Evolutionary conservation across 2,888 invertebrate species (phyloP).

Genomic region (Sinhomidia bicolor): DNA sequence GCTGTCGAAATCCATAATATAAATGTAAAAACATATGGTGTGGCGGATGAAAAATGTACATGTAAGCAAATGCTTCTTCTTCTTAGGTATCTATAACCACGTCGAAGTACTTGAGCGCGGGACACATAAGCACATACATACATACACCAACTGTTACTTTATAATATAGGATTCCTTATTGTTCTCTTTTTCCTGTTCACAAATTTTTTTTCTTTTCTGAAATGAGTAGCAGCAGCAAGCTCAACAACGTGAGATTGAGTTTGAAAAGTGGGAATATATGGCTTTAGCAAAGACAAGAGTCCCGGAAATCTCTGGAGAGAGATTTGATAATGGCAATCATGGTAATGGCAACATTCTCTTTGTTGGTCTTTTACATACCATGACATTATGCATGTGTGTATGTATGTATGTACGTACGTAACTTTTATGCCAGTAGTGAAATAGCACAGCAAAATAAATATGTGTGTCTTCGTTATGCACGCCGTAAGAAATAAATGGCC

Average conservation of each 20-base stretch:
- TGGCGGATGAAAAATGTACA: slow-evolving; percentile 52
- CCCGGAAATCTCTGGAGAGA: slow-evolving; percentile 66
- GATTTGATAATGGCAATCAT: slow-evolving; percentile 71
- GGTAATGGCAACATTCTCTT: slow-evolving; percentile 56
- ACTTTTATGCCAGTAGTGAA: too few species aligned
- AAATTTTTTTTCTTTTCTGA: slow-evolving; percentile 36
- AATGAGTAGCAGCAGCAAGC: slow-evolving; percentile 26
- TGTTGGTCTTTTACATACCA: slow-evolving; percentile 43
- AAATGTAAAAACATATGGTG: slow-evolving; percentile 33
- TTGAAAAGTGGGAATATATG: slow-evolving; percentile 34
- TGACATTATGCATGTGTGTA: slow-evolving; percentile 50
- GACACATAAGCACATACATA: too few species aligned
- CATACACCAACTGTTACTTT: too few species aligned
- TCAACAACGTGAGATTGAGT: slow-evolving; percentile 34
- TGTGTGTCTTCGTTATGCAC: too few species aligned
- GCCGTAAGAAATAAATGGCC: slow-evolving; percentile 1
- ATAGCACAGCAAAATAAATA: too few species aligned
- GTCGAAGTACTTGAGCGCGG: too few species aligned
- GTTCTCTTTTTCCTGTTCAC: slow-evolving; percentile 26
- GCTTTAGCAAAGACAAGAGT: slow-evolving; percentile 30
- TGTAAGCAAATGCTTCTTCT: too few species aligned
- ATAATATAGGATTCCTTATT: too few species aligned
- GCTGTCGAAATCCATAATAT: not conserved
- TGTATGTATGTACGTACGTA: not conserved
- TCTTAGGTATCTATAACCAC: too few species aligned